Base-by-base conservation (phyloP, 2,888 invertebrate species). In the Acleris sparsana region DNA sequence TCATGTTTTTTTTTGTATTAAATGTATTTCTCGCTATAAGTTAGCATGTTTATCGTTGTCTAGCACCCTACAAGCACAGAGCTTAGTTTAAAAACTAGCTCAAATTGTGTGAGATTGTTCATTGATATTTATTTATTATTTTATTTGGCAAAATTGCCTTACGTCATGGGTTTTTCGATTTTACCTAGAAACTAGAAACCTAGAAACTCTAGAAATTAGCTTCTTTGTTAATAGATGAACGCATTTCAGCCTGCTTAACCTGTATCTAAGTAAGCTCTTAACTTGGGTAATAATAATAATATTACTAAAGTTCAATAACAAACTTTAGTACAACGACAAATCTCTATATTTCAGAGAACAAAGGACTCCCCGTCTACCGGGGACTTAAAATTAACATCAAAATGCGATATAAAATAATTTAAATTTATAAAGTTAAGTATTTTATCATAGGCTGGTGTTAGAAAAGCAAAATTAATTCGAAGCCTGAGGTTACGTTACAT, bases 401-500 rank as follows among this genome's bases (percentile, higher is more conserved):
- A 55, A 20, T 18, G 18, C 9, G 7, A 5, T 16, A 39, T n/a
- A 20, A 39, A 20, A 55, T 20, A 13, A 39, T 53, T 53, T 39
- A 53, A 9, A 20, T 18, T 20, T 11, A 55, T 18, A 2, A 13
- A 53, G 20, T 43, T 22, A 20, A 55, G 18, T 18, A 20, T 43
- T 55, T 16, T 55, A 55, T 39, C 20, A 20, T 55, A 25, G 20
- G 16, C 16, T 43, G 9, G 20, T 25, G 5, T 20, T 22, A 55
- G 43, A 20, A 17, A 43, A 57, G 25, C 25, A 13, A 57, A 48
- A 57, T 48, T 25, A 29, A 29, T 56, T 39, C 16, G 46, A 20
- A 25, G 44, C 46, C 46, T 44, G 57, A 22, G 57, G 46, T 46
- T 57, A 46, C 33, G 22, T 39, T 25, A 39, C 53, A 18, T 60